Base-by-base conservation (phyloP, 1,140 invertebrate genomes). In the Sipha flava region DNA sequence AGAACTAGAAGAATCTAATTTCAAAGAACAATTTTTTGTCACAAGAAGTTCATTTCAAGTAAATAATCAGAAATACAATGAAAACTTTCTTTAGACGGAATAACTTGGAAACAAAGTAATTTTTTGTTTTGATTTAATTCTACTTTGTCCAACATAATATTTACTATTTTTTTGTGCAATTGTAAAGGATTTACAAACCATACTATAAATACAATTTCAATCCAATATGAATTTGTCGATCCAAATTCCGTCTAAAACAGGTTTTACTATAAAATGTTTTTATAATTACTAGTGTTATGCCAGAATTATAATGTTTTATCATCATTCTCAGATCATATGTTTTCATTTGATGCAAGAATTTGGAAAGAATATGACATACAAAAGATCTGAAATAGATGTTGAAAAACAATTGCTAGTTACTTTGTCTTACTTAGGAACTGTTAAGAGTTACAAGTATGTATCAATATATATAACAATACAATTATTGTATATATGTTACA, bases 321-420 rank as follows among this genome's bases (percentile, higher is more conserved):
- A 10, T 43, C 23, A n/a, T 59, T 57, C 14, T 29, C 14, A 77
- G 73, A 40, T 77, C 9, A n/a, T 59, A 40, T 57, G 21, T 18
- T 2, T 6, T 40, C 73, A 59, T 57, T 77, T 77, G 16, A 77
- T 77, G 73, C 29, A 77, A 77, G 73, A 77, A 54, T 77, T 26
- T n/a, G 73, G 29, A 9, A n/a, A n/a, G n/a, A 57, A 16, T 43
- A 43, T 54, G 21, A 12, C 73, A 9, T 77, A 77, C 16, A 77
- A 77, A 29, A 77, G 52, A 5, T 23, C 73, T 26, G 49, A 59
- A 40, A 9, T 40, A 4, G 73, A 77, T 43, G 73, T 77, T n/a
- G 73, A 77, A 59, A 77, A 77, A 59, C 73, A 77, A 26, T 77
- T 77, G 49, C 3, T 77, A 3, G 34, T 77, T 10, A 26, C 73